Conservation (phyloP, 2,113 vertebrate species). For the Paramisgurnus dabryanus region DNA sequence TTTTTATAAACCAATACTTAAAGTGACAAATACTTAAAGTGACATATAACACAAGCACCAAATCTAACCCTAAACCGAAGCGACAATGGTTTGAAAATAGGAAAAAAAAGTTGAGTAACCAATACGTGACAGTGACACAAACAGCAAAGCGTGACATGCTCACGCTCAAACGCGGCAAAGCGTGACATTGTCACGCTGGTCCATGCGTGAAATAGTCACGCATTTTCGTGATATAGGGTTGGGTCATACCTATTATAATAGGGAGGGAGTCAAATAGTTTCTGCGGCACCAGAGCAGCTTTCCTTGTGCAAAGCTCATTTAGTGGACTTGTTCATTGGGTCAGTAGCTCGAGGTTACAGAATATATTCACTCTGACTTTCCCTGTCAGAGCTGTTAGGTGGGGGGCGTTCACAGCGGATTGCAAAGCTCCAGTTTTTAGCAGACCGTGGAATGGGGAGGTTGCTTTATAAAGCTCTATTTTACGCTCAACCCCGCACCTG, state of each 20-base stretch:
- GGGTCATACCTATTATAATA: conserved; percentile 54
- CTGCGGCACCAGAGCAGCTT: conserved; percentile 26
- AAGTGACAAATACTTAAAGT: no score
- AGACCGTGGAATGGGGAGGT: conserved; percentile 10
- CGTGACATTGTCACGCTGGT: no score
- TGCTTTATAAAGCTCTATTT: conserved; percentile 21
- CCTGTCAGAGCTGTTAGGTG: conserved; percentile 18
- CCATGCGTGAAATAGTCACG: no score
- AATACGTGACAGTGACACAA: no score
- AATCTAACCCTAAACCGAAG: no score
- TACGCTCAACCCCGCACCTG: conserved; percentile 51
- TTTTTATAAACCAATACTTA: no score
- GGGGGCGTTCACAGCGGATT: not conserved
- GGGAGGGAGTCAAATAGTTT: conserved; percentile 34
- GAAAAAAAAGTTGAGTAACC: no score
- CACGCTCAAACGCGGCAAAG: no score
- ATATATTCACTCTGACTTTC: conserved; percentile 41
- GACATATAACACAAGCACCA: no score
- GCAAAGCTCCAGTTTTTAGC: conserved; percentile 24
- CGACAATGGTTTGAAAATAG: no score
- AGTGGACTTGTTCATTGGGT: conserved; percentile 43
- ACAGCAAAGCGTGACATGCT: no score
- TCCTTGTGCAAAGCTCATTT: conserved; percentile 51
- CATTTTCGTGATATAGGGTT: no score
- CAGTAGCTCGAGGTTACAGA: conserved; percentile 50